Conservation (phyloP, 1,140 invertebrate species). For the Bombyx mori region DNA sequence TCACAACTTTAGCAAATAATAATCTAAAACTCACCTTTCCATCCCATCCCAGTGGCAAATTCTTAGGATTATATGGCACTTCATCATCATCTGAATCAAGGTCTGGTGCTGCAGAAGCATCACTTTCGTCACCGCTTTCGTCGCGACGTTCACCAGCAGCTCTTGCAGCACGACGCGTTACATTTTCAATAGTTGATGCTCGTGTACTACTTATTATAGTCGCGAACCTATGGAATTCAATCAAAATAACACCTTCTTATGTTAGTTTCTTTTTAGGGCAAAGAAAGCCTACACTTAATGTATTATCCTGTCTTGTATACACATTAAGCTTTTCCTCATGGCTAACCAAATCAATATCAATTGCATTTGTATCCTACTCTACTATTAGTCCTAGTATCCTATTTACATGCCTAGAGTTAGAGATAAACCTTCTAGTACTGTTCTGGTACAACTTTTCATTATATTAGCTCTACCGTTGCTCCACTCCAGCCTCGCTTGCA, state of each 20-base stretch:
- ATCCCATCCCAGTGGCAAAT: constrained; percentile 98
- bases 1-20: background rate
- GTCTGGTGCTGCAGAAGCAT: constrained; percentile 88
- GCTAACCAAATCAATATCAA: too few relatives aligned
- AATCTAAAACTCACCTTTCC: constrained; percentile 81
- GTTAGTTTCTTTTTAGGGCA: too few relatives aligned
- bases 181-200: constrained; percentile 95
- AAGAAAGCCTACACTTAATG: too few relatives aligned
- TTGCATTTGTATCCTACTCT: too few relatives aligned
- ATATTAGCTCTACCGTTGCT: too few relatives aligned
- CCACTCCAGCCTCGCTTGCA: too few relatives aligned
- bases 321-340: too few relatives aligned
- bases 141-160: constrained; percentile 95
- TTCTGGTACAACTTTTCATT: too few relatives aligned
- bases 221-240: constrained; percentile 73
- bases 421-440: too few relatives aligned
- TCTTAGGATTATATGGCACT: constrained; percentile 99
- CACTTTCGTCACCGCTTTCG: constrained; percentile 92
- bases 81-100: constrained; percentile 91
- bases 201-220: constrained; percentile 89
- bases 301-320: too few relatives aligned
- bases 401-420: too few relatives aligned
- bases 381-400: too few relatives aligned
- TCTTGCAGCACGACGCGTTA: constrained; percentile 97
- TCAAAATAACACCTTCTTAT: background rate